phyloP scores from a whole-genome alignment of 64 coral and sea anemone species.

The Trachythela sp. region DNA sequence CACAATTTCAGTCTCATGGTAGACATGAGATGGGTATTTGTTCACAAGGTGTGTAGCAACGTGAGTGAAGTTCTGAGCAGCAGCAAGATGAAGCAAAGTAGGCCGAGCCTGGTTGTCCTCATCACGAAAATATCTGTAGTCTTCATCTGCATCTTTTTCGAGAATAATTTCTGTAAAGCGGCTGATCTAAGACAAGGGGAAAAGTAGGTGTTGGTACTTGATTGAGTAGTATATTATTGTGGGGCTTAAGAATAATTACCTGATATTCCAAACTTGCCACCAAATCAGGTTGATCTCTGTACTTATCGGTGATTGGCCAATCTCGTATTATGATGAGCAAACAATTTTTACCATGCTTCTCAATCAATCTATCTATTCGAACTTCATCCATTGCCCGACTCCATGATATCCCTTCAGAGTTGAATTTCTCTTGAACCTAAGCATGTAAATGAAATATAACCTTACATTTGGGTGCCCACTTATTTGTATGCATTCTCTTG shows the following conservation, averaged over 20 bases:
- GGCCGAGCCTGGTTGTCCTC: not conserved
- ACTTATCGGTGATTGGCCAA: constrained; percentile 67
- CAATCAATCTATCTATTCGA: constrained; percentile 46
- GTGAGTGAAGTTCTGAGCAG: not conserved
- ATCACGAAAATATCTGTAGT: not conserved
- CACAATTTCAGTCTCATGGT: not conserved
- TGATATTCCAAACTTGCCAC: constrained; percentile 60
- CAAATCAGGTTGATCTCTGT: constrained; percentile 60
- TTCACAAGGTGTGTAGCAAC: not conserved
- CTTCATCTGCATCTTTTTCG: constrained; percentile 51
- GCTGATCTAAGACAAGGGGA: constrained; percentile 48
- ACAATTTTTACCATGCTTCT: constrained; percentile 26
- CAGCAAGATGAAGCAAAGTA: not conserved
- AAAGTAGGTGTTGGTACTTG: not conserved
- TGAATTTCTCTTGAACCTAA: constrained; percentile 78
- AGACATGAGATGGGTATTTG: not conserved
- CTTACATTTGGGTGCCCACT: not conserved
- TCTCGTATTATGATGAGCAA: constrained; percentile 61
- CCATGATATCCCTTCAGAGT: constrained; percentile 40
- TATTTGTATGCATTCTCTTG: too few species aligned
- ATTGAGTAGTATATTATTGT: too few species aligned
- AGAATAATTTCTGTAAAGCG: constrained; percentile 84
- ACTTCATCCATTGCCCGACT: constrained; percentile 79
- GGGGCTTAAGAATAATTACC: constrained; percentile 56
- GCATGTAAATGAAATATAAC: not conserved